Base-by-base conservation (phyloP, 2,888 invertebrate species). In the Yponomeuta evonymella region DNA sequence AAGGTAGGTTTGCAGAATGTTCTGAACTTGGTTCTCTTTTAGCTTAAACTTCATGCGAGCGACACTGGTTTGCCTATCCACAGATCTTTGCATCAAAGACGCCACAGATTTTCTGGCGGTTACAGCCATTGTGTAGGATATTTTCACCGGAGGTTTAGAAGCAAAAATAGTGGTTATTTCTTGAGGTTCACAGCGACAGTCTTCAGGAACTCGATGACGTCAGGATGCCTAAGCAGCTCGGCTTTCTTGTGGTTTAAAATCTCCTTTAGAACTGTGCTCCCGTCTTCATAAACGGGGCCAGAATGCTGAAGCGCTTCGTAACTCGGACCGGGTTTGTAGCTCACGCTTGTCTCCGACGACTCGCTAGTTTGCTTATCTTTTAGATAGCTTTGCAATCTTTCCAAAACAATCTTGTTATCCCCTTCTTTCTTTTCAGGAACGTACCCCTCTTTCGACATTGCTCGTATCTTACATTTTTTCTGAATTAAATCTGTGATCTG, bases 361-460 rank as follows among this genome's bases (percentile, higher is more conserved):
- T 92, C 93, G 0, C 83, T 81, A 67, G 82, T 88, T 72, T 81
- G 87, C 76, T 92, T 93, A 77, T 93, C 93, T 82, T 93, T 93
- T 65, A 93, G 77, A 79, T 87, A 93, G 4, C 86, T 83, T 73
- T 93, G 93, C 72, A 93, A 82, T 82, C 86, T 87, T 75, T 93
- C 93, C 73, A 92, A 80, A 71, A 93, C 92, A 33, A 88, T 86
- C 87, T 93, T 92, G 76, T 83, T 92, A 76, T 92, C 92, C 74
- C 86, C 83, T 81, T 92, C 92, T 84, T 88, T 92, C 78, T 88
- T 89, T 76, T 91, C 91, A 73, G 86, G 80, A 82, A 81, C 86
- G 88, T 90, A 90, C 89, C 90, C 90, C 87, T 92, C 92, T 84
- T 87, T 90, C 78, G 92, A 90, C 92, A 92, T 92, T 71, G 82